A percentile compares a stretch with the other conserved stretches of the same genome.
These are phyloP conservation scores for Rhabdophis nuchalis DNA, from an alignment of 2,797 vertebrate genomes.

Conservation along the genomic window DNA sequence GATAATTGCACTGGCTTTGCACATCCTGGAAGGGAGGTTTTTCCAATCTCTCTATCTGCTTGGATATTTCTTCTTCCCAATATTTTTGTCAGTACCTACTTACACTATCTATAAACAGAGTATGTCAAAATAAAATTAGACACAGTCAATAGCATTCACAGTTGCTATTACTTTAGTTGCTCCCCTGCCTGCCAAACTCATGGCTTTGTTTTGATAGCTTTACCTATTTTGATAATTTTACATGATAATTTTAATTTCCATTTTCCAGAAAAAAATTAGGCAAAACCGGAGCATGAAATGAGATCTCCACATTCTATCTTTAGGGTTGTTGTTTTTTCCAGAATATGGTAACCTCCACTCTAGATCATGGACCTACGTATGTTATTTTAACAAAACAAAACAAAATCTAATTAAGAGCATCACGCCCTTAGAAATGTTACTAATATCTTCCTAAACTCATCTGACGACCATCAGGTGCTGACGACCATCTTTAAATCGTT, in stretches of 20 bases:
- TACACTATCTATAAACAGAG: background rate
- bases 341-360: background rate
- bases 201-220: background rate
- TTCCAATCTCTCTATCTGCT: background rate
- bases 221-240: background rate
- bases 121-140: background rate
- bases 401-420: background rate
- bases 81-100: background rate
- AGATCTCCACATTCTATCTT: background rate
- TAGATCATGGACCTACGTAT: background rate
- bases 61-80: background rate
- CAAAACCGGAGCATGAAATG: background rate
- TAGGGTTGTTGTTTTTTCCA: background rate
- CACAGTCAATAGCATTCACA: background rate
- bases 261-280: background rate
- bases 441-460: background rate
- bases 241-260: background rate
- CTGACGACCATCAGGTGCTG: too few species aligned
- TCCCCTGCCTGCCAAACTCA: too few species aligned
- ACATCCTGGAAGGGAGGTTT: conserved; percentile 20
- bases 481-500: too few species aligned
- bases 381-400: background rate
- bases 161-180: background rate
- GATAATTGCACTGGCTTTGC: conserved; percentile 7
- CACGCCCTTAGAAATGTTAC: background rate